A percentile compares a stretch with the other conserved stretches of the same genome.
phyloP scores from a whole-genome alignment of 2,888 invertebrate species.

The Esperia sulphurella region DNA sequence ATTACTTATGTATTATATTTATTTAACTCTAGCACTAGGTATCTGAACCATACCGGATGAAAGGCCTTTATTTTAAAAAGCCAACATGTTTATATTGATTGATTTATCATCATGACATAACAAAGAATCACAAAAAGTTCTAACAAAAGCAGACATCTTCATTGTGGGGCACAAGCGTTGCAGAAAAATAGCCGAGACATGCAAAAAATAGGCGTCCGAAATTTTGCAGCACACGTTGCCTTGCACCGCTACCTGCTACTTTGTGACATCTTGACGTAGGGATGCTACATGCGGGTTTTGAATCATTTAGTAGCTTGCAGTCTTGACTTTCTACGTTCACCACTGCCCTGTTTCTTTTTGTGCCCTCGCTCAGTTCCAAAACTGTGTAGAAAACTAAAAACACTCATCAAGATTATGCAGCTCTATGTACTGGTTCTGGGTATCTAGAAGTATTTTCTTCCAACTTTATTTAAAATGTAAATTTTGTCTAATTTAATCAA shows the following conservation, averaged over 20 bases:
- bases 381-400: constrained; percentile 2
- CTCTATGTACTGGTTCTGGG: background rate
- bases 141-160: constrained; percentile 49
- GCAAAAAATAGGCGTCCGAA: constrained; percentile 63
- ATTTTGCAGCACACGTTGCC: constrained; percentile 63
- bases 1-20: background rate
- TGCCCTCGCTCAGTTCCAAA: background rate
- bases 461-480: too few species aligned
- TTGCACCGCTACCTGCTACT: constrained; percentile 72
- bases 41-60: too few species aligned
- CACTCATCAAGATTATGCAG: constrained; percentile 5
- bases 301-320: constrained; percentile 33
- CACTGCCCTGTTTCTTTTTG: constrained; percentile 4
- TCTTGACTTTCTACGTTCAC: constrained; percentile 7
- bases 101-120: background rate
- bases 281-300: constrained; percentile 38
- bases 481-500: background rate
- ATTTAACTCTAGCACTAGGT: too few species aligned
- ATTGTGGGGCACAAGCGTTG: constrained; percentile 35
- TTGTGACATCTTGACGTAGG: constrained; percentile 73
- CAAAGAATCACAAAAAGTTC: constrained; percentile 15
- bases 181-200: constrained; percentile 46
- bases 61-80: too few species aligned
- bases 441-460: background rate
- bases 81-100: too few species aligned